A percentile compares a stretch with the other conserved stretches of the same genome.
Conservation (phyloP, 2,113 vertebrate genomes). For the Ivindomyrus marchei region DNA sequence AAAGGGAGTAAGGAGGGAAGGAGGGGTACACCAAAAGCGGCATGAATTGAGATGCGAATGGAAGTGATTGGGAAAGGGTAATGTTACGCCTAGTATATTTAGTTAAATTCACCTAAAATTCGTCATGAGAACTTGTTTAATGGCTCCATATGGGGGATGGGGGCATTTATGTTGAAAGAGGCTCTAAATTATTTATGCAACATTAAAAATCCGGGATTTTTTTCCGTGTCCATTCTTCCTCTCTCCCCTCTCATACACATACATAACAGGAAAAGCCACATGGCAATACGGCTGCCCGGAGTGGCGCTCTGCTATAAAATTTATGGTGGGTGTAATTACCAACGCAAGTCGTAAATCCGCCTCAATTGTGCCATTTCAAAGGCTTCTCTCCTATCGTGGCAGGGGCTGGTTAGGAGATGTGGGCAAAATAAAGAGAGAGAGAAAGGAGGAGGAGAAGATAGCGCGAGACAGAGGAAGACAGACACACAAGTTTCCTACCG, state of each 20-base stretch:
- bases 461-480: constrained; percentile 38
- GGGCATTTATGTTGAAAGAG: constrained; percentile 64
- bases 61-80: constrained; percentile 24
- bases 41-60: constrained; percentile 17
- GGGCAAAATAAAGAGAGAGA: constrained; percentile 52
- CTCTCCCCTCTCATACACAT: constrained; percentile 53
- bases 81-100: constrained; percentile 37
- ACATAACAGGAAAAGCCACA: constrained; percentile 72
- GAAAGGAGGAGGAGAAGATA: constrained; percentile 23
- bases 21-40: constrained; percentile 19
- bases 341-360: constrained; percentile 83
- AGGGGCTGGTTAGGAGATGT: constrained; percentile 42
- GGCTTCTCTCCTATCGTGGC: constrained; percentile 56
- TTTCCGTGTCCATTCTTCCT: constrained; percentile 21
- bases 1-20: constrained; percentile 19
- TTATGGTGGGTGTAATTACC: constrained; percentile 89
- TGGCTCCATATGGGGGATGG: constrained; percentile 60
- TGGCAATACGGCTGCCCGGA: constrained; percentile 74
- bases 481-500: constrained; percentile 72
- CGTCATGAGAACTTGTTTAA: constrained; percentile 64
- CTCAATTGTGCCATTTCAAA: constrained; percentile 83
- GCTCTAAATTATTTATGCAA: constrained; percentile 77
- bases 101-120: constrained; percentile 56
- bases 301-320: constrained; percentile 80
- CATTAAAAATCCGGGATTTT: constrained; percentile 66